Evolutionary conservation across 2,113 vertebrate species (phyloP).

Genomic region (Cyphomyrus plagiostoma): DNA sequence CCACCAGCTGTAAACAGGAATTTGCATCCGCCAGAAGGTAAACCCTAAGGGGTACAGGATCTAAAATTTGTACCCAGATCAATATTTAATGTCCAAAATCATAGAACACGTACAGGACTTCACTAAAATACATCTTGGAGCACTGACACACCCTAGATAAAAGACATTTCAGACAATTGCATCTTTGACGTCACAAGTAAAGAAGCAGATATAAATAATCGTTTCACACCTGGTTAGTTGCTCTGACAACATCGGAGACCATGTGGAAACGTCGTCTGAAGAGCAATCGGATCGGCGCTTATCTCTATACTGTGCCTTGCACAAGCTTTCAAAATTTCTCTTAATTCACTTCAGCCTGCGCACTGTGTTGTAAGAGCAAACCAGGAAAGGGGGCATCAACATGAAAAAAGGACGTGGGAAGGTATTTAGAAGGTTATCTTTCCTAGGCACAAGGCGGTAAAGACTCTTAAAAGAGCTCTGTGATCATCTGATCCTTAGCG

Average conservation of each 20-base stretch:
- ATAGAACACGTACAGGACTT: neutral
- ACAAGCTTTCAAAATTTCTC: slow-evolving; percentile 4
- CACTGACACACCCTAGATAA: neutral
- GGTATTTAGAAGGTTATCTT: slow-evolving; percentile 4
- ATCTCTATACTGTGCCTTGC: neutral
- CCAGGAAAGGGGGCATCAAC: neutral
- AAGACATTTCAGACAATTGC: neutral
- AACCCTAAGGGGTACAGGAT: neutral
- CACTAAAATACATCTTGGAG: neutral
- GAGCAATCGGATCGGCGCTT: neutral
- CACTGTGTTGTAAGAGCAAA: neutral
- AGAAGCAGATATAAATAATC: neutral
- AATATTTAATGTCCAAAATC: neutral
- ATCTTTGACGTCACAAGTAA: neutral
- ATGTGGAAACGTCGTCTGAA: neutral
- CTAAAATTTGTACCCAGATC: neutral
- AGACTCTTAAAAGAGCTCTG: neutral
- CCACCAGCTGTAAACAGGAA: neutral
- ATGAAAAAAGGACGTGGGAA: neutral
- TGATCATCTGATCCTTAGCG: neutral
- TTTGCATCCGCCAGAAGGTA: neutral
- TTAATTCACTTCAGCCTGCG: neutral
- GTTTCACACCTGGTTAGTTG: neutral
- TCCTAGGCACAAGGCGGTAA: neutral
- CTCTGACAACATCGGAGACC: neutral